Conservation (phyloP, 2,888 invertebrate genomes). For the Euproctis similis region DNA sequence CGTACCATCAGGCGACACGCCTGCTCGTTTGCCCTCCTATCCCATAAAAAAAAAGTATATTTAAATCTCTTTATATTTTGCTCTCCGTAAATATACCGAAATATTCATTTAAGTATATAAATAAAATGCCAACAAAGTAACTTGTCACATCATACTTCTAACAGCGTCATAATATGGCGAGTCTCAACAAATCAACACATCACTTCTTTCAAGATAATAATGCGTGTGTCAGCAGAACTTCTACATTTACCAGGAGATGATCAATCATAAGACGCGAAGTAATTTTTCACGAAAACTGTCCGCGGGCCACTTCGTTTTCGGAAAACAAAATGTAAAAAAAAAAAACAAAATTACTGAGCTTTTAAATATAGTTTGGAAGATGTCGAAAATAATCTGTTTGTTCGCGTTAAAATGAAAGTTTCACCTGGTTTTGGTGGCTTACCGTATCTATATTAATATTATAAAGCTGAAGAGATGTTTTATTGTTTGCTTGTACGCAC, state of each 20-base stretch:
- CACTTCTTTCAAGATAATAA: slow-evolving; percentile 44
- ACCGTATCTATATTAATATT: too few species aligned
- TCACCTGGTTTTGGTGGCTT: slow-evolving; percentile 48
- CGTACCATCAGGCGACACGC: too few species aligned
- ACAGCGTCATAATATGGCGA: slow-evolving; percentile 46
- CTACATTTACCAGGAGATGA: slow-evolving; percentile 64
- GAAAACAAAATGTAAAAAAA: too few species aligned
- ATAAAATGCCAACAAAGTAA: slow-evolving; percentile 25
- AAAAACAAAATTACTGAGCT: slow-evolving; percentile 46
- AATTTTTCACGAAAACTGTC: slow-evolving; percentile 64
- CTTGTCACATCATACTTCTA: slow-evolving; percentile 41
- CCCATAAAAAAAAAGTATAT: too few species aligned
- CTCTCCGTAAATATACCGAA: slow-evolving; percentile 2
- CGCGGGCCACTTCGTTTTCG: slow-evolving; percentile 59
- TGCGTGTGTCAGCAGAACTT: slow-evolving; percentile 21
- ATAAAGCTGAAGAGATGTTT: too few species aligned
- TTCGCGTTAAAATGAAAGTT: slow-evolving; percentile 52
- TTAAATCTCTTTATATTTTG: too few species aligned
- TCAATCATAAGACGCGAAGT: slow-evolving; percentile 68
- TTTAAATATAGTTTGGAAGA: slow-evolving; percentile 53
- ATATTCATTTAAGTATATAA: slow-evolving; percentile 26
- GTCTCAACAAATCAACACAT: slow-evolving; percentile 65
- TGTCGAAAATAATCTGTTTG: slow-evolving; percentile 51
- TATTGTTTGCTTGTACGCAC: too few species aligned
- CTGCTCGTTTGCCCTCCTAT: too few species aligned